Evolutionary conservation across 2,113 vertebrate genomes (phyloP).

Genomic region (Chionodraco myersi): DNA sequence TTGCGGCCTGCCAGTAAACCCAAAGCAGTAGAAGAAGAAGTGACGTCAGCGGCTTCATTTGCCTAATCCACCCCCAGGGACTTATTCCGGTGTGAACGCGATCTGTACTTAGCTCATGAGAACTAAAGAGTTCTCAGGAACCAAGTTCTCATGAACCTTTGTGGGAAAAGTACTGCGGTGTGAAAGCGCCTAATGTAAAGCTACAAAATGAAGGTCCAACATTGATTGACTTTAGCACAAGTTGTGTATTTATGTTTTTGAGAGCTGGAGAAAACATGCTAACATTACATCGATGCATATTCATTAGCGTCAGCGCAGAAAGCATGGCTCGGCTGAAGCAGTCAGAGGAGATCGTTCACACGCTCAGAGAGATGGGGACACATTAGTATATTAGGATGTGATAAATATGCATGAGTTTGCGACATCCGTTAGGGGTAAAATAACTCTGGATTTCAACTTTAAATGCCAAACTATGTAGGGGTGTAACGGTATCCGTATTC

Average conservation of each 20-base stretch:
- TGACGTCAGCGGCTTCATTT: too few species aligned
- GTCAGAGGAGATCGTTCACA: constrained; percentile 53
- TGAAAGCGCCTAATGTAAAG: too few species aligned
- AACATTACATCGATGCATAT: constrained; percentile 50
- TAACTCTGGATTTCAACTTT: constrained; percentile 47
- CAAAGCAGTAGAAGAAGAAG: too few species aligned
- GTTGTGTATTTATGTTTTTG: constrained; percentile 13
- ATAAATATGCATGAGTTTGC: constrained; percentile 65
- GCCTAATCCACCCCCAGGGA: too few species aligned
- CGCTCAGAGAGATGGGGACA: constrained; percentile 44
- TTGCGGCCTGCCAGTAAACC: too few species aligned
- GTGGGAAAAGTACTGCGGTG: too few species aligned
- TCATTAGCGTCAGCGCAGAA: constrained; percentile 47
- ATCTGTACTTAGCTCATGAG: too few species aligned
- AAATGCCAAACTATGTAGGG: too few species aligned
- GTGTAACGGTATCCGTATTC: too few species aligned
- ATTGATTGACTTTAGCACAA: neutral
- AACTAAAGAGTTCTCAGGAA: too few species aligned
- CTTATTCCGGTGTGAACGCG: too few species aligned
- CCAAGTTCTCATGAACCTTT: too few species aligned
- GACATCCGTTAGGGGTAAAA: constrained; percentile 42
- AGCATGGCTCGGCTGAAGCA: constrained; percentile 33
- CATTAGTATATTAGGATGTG: constrained; percentile 26
- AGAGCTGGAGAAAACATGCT: constrained; percentile 20
- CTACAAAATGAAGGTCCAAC: neutral